These are phyloP conservation scores for Aquatica leii DNA, from an alignment of 2,888 invertebrate species.

Conservation along the genomic window DNA sequence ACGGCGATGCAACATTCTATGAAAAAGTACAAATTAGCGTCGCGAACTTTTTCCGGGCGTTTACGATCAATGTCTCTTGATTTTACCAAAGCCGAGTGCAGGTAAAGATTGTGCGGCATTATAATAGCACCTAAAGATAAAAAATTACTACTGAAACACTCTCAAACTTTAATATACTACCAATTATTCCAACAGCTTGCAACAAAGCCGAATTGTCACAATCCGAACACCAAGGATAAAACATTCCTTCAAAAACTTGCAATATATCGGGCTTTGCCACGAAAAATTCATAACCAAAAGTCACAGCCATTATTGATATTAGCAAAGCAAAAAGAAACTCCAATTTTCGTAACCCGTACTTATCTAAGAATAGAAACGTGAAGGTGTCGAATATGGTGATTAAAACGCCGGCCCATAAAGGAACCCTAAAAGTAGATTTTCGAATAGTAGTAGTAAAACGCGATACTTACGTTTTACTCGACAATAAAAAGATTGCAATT, in stretches of 20 bases:
- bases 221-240: conserved; percentile 79
- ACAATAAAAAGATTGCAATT: conserved; percentile 83
- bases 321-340: conserved; percentile 84
- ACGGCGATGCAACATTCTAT: conserved; percentile 81
- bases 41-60: conserved; percentile 73
- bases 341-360: conserved; percentile 82
- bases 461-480: conserved; percentile 74
- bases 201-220: conserved; percentile 74
- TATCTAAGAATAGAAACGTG: conserved; percentile 86
- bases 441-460: background rate
- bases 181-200: conserved; percentile 83
- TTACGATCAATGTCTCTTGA: conserved; percentile 81
- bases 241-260: conserved; percentile 78
- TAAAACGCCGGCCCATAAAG: conserved; percentile 82
- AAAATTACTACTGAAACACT: too few relatives aligned
- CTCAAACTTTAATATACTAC: too few relatives aligned
- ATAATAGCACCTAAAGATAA: conserved; percentile 70
- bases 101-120: conserved; percentile 92
- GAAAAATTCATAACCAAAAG: conserved; percentile 87
- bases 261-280: conserved; percentile 74
- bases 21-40: conserved; percentile 88
- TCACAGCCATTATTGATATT: conserved; percentile 83
- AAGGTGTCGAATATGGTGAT: conserved; percentile 88
- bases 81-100: conserved; percentile 93
- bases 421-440: conserved; percentile 64